A percentile compares a stretch with the other conserved stretches of the same genome.
These are phyloP conservation scores for Eidolon helvum DNA, from an alignment of 2,113 vertebrate genomes.

Conservation along the genomic window DNA sequence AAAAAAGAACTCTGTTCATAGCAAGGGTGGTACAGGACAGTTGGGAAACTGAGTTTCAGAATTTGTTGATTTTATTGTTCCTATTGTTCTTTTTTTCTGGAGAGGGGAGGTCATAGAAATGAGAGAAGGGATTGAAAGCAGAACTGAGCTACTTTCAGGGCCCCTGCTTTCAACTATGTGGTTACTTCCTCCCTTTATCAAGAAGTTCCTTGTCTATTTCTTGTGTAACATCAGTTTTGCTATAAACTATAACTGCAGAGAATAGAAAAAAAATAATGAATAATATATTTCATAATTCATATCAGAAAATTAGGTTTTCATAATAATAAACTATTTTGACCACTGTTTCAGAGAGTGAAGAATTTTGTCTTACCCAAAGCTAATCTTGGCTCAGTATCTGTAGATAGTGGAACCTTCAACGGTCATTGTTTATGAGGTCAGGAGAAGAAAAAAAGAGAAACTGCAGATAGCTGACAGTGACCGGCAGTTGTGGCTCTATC, in stretches of 20 bases:
- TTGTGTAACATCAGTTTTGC: background rate
- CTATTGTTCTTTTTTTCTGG: background rate
- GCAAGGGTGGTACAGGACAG: background rate
- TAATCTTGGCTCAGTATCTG: conserved; percentile 40
- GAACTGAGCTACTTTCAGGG: background rate
- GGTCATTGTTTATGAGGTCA: background rate
- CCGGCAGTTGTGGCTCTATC: background rate
- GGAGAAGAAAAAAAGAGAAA: conserved; percentile 23
- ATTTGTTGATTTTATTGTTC: background rate
- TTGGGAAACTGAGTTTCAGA: background rate
- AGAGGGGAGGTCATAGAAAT: background rate
- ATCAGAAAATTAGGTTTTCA: background rate
- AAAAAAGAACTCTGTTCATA: background rate
- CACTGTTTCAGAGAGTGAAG: background rate
- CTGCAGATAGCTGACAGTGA: conserved; percentile 14
- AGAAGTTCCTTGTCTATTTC: conserved; percentile 25
- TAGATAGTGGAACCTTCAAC: background rate
- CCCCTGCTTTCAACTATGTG: background rate
- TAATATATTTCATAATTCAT: background rate
- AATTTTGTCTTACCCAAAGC: conserved; percentile 1
- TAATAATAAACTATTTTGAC: background rate
- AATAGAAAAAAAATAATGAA: background rate
- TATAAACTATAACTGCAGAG: background rate
- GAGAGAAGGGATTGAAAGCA: background rate
- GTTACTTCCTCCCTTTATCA: conserved; percentile 2